Evolutionary conservation across 2,888 invertebrate genomes (phyloP).

Genomic region (Sepiola atlantica): DNA sequence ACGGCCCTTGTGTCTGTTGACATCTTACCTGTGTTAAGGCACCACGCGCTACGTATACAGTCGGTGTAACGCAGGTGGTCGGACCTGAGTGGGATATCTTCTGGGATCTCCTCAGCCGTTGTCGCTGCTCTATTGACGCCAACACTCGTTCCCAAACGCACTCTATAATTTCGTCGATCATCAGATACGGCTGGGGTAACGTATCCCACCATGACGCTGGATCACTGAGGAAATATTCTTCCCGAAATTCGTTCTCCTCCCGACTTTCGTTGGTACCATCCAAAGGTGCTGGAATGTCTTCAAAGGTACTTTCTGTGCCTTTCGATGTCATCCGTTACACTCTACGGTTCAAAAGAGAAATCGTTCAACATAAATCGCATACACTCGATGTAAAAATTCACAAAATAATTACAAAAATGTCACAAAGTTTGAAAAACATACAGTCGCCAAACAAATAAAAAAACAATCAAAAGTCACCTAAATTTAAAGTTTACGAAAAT

Average conservation of each 20-base stretch:
- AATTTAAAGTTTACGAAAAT: no score
- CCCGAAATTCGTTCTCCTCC: slow-evolving; percentile 59
- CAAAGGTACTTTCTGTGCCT: neutral
- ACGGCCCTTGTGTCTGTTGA: no score
- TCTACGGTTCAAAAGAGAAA: no score
- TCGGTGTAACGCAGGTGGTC: neutral
- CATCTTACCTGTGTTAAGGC: neutral
- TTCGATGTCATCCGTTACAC: neutral
- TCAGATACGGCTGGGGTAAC: slow-evolving; percentile 72
- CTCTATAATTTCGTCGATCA: slow-evolving; percentile 70
- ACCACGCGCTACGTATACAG: neutral
- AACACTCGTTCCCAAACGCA: slow-evolving; percentile 68
- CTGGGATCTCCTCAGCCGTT: slow-evolving; percentile 49
- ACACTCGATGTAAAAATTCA: no score
- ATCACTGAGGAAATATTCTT: slow-evolving; percentile 69
- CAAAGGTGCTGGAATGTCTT: neutral
- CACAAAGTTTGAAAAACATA: neutral
- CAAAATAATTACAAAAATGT: neutral
- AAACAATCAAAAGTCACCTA: no score
- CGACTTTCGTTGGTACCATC: neutral
- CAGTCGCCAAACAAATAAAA: no score
- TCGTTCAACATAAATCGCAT: no score
- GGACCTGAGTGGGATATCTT: neutral
- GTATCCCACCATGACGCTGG: slow-evolving; percentile 69
- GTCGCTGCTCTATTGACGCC: slow-evolving; percentile 65